Evolutionary conservation across 2,797 vertebrate genomes (phyloP).

Genomic region (Hydrocynus forskahlii): DNA sequence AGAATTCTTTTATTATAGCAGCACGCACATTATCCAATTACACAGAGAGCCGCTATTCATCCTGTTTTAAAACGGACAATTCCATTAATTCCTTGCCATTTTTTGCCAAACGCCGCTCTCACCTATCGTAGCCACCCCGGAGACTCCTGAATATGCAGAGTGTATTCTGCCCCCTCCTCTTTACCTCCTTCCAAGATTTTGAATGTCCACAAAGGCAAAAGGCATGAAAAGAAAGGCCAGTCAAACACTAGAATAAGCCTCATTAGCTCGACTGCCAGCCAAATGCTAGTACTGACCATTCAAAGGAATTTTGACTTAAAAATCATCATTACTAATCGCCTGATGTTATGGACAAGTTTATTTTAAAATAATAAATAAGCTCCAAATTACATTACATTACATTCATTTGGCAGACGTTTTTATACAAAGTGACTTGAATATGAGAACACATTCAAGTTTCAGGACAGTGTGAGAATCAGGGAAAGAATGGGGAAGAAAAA

Average conservation of each 20-base stretch:
- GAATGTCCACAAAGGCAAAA: background rate
- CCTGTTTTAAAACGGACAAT: background rate
- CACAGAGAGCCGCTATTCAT: background rate
- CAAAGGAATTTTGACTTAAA: too few species aligned
- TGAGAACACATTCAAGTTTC: too few species aligned
- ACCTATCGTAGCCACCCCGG: background rate
- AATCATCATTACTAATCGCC: too few species aligned
- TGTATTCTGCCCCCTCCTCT: background rate
- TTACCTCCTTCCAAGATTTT: background rate
- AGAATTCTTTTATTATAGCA: constrained; percentile 30
- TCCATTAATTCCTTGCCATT: constrained; percentile 5
- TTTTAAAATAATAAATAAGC: too few species aligned
- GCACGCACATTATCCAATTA: constrained; percentile 25
- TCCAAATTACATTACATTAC: too few species aligned
- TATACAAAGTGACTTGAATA: too few species aligned
- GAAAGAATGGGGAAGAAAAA: too few species aligned
- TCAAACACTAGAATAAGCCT: background rate
- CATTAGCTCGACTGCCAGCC: background rate
- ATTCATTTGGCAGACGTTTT: too few species aligned
- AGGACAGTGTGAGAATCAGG: too few species aligned
- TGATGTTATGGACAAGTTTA: too few species aligned
- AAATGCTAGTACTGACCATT: background rate
- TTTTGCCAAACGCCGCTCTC: background rate
- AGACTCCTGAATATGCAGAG: background rate
- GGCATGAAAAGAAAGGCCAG: background rate